Conservation (phyloP, 2,888 invertebrate species). For the Plagiodera versicolora region DNA sequence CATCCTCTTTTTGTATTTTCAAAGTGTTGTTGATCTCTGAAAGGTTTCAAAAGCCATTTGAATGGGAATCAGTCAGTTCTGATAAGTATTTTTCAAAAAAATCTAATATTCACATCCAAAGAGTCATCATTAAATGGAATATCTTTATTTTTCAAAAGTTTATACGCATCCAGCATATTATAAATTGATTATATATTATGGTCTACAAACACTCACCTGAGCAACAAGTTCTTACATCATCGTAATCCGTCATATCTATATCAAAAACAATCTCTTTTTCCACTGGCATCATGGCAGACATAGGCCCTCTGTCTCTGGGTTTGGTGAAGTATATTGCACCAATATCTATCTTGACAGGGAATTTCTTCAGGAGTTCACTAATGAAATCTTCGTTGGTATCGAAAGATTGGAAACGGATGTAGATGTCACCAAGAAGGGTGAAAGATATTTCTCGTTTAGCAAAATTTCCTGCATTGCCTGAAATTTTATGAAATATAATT, state of each 20-base stretch:
- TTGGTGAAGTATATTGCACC: constrained; percentile 81
- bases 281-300: constrained; percentile 50
- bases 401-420: constrained; percentile 88
- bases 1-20: no score
- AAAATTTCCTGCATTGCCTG: constrained; percentile 54
- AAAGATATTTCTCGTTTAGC: constrained; percentile 90
- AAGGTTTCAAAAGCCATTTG: no score
- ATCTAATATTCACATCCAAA: no score
- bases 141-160: no score
- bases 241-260: constrained; percentile 99
- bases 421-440: constrained; percentile 90
- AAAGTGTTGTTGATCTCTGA: no score
- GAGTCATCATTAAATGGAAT: no score
- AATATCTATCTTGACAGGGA: constrained; percentile 94
- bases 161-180: no score
- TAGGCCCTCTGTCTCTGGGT: constrained; percentile 52
- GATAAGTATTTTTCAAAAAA: no score
- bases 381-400: constrained; percentile 77
- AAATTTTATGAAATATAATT: constrained; percentile 9
- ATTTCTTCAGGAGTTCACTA: constrained; percentile 73
- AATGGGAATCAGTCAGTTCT: no score
- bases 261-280: constrained; percentile 95
- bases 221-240: constrained; percentile 92
- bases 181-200: no score
- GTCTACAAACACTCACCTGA: no score